Percentiles rank a stretch among this genome's conserved stretches.
These are phyloP conservation scores for Dasypolia templi DNA, from an alignment of 2,888 invertebrate genomes.

Conservation along the genomic window DNA sequence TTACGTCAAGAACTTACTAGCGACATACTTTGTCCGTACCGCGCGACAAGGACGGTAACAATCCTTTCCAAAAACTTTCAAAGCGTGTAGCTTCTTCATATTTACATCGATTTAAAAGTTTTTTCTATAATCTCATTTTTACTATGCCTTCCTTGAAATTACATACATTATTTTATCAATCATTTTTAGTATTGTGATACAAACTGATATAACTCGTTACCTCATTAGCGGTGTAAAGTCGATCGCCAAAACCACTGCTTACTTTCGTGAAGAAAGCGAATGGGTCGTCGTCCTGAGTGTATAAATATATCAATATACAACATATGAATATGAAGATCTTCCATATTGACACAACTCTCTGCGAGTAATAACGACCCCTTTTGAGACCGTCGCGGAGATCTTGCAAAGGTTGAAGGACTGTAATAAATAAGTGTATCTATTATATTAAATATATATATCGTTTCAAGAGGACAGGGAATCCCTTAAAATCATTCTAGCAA, in stretches of 20 bases:
- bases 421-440: conserved; percentile 36
- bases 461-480: conserved; percentile 21
- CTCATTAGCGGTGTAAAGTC: conserved; percentile 89
- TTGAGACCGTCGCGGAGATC: conserved; percentile 90
- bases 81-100: too few species aligned
- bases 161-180: too few species aligned
- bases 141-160: too few species aligned
- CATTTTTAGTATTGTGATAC: too few species aligned
- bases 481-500: neutral
- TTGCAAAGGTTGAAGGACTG: conserved; percentile 73
- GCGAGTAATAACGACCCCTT: conserved; percentile 93
- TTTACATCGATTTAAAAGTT: too few species aligned
- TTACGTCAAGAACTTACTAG: too few species aligned
- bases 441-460: neutral
- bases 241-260: conserved; percentile 86
- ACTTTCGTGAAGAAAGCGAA: conserved; percentile 87
- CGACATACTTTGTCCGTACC: too few species aligned
- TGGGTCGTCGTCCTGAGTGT: conserved; percentile 83
- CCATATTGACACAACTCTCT: conserved; percentile 93
- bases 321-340: conserved; percentile 94
- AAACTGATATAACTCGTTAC: conserved; percentile 73
- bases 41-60: too few species aligned
- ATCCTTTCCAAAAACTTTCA: too few species aligned
- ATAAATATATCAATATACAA: conserved; percentile 91
- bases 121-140: too few species aligned